phyloP scores from a whole-genome alignment of 2,113 vertebrate genomes.

The Isichthys henryi region DNA sequence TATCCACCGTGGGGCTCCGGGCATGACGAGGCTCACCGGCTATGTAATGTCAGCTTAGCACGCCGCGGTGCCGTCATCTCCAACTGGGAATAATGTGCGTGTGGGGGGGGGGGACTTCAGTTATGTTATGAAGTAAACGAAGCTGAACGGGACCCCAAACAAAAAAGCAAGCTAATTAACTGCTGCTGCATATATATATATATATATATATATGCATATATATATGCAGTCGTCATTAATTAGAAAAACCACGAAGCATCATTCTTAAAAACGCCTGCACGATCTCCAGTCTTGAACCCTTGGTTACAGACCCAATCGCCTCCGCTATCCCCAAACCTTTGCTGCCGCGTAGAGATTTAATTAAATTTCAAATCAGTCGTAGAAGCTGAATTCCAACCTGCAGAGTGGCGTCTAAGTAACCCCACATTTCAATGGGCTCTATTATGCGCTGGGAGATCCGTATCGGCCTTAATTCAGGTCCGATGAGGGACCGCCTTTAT shows the following conservation, averaged over 20 bases:
- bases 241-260: neutral
- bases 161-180: neutral
- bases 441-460: conserved; percentile 25
- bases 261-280: neutral
- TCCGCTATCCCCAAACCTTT: conserved; percentile 35
- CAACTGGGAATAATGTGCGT: neutral
- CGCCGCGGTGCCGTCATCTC: neutral
- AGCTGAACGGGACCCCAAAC: neutral
- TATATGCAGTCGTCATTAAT: neutral
- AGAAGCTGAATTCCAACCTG: conserved; percentile 38
- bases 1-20: neutral
- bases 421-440: conserved; percentile 25
- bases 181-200: neutral
- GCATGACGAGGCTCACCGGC: neutral
- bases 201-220: neutral
- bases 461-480: conserved; percentile 14
- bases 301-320: neutral
- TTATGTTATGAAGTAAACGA: neutral
- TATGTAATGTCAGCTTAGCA: neutral
- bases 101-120: neutral
- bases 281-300: neutral
- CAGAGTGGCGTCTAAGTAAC: conserved; percentile 32
- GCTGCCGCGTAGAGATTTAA: conserved; percentile 42
- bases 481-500: neutral
- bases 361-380: conserved; percentile 44